phyloP scores from a whole-genome alignment of 2,888 invertebrate species.

The Aleiodes testaceus region DNA sequence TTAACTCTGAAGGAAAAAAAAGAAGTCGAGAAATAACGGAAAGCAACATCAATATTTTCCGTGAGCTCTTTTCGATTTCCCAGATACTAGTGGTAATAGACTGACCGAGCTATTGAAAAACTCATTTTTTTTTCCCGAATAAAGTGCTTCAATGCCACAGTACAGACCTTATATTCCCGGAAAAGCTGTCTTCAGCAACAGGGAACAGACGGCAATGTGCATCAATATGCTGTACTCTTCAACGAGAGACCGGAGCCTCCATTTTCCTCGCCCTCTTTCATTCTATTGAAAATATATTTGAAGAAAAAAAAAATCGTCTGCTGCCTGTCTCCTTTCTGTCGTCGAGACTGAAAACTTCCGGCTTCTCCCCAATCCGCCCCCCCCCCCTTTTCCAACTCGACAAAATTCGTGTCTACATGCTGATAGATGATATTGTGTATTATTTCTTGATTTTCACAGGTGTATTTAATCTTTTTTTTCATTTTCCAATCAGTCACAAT shows the following conservation, averaged over 20 bases:
- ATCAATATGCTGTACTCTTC: conserved; percentile 16
- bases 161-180: conserved; percentile 14
- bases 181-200: conserved; percentile 17
- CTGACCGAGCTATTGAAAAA: conserved; percentile 29
- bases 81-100: conserved; percentile 24
- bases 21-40: not conserved
- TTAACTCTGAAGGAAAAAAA: conserved; percentile 1
- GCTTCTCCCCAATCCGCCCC: conserved; percentile 32
- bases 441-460: conserved; percentile 38
- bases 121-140: not conserved
- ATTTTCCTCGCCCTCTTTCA: conserved; percentile 1
- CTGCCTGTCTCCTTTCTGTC: conserved; percentile 13
- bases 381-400: conserved; percentile 48
- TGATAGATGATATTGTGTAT: conserved; percentile 53
- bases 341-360: conserved; percentile 45
- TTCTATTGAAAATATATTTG: too few species aligned
- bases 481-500: too few species aligned
- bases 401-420: conserved; percentile 55
- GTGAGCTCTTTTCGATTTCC: not conserved
- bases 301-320: conserved; percentile 17
- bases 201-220: conserved; percentile 17
- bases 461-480: conserved; percentile 33
- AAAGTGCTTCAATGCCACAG: conserved; percentile 19
- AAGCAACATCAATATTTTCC: conserved; percentile 16
- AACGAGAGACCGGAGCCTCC: conserved; percentile 10